These are phyloP conservation scores for Hydrotaea cyrtoneurina DNA, from an alignment of 2,888 invertebrate genomes.

Conservation along the genomic window DNA sequence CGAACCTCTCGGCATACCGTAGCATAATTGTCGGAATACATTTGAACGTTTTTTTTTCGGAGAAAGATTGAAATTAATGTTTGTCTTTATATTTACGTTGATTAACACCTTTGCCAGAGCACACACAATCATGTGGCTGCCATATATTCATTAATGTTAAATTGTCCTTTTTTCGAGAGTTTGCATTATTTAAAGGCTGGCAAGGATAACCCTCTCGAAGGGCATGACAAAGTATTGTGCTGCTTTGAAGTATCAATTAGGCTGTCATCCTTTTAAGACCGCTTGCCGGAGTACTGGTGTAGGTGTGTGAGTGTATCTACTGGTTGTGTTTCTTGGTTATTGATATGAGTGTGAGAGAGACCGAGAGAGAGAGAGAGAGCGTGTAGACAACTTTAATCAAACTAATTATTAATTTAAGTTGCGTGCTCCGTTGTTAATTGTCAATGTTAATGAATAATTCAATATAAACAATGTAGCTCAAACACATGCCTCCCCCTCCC, in stretches of 20 bases:
- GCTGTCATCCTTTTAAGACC: background rate
- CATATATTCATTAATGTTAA: constrained; percentile 26
- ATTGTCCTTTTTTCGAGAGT: constrained; percentile 13
- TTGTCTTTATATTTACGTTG: background rate
- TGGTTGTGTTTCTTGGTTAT: too few species aligned
- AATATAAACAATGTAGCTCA: constrained; percentile 71
- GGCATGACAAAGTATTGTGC: background rate
- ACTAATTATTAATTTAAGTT: constrained; percentile 80
- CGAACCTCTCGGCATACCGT: too few species aligned
- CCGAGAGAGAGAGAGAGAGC: background rate
- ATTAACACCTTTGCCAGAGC: constrained; percentile 44
- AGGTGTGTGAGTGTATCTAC: too few species aligned
- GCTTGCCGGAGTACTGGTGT: too few species aligned
- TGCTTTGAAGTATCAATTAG: constrained; percentile 40
- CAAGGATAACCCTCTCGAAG: background rate
- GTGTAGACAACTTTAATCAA: constrained; percentile 77
- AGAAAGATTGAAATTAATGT: background rate
- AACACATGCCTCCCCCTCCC: too few species aligned
- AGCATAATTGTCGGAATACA: too few species aligned
- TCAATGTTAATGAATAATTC: constrained; percentile 77
- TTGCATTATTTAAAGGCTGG: constrained; percentile 26
- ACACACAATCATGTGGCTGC: constrained; percentile 8
- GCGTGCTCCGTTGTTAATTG: constrained; percentile 76
- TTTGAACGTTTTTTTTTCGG: too few species aligned
- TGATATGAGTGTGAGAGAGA: background rate